Conservation (phyloP, 2,797 vertebrate genomes). For the Leucoraja ocellata region DNA sequence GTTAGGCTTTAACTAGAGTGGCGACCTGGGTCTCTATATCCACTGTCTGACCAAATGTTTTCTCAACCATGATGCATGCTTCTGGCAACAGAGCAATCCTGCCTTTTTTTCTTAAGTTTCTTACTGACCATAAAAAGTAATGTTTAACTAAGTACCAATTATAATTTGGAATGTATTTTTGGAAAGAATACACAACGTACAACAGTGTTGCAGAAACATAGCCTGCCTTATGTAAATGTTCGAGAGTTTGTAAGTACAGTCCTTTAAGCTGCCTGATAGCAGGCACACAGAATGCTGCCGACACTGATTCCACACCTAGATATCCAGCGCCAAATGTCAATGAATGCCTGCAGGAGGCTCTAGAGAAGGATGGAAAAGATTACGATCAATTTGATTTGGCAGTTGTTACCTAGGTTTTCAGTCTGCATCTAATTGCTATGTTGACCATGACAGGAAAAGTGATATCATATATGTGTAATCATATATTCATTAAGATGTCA, state of each 20-base stretch:
- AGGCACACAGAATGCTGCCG: neutral
- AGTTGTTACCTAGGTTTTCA: neutral
- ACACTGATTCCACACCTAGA: neutral
- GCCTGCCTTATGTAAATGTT: neutral
- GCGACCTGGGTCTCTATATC: neutral
- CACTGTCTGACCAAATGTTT: neutral
- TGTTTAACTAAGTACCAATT: neutral
- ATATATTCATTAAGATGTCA: neutral
- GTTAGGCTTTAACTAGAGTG: neutral
- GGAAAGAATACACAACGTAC: neutral
- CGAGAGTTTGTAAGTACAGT: neutral
- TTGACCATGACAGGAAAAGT: neutral
- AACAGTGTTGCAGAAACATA: neutral
- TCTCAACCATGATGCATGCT: neutral
- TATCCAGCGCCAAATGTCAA: neutral
- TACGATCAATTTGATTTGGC: neutral
- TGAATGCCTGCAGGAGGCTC: neutral
- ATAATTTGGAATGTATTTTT: neutral
- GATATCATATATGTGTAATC: neutral
- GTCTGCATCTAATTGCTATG: neutral
- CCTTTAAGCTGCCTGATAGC: neutral
- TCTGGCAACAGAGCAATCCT: neutral
- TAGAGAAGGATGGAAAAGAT: neutral
- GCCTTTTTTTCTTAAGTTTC: neutral
- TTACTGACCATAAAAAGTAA: neutral